Base-by-base conservation (phyloP, 2,888 invertebrate genomes). In the Cantharis nigra region DNA sequence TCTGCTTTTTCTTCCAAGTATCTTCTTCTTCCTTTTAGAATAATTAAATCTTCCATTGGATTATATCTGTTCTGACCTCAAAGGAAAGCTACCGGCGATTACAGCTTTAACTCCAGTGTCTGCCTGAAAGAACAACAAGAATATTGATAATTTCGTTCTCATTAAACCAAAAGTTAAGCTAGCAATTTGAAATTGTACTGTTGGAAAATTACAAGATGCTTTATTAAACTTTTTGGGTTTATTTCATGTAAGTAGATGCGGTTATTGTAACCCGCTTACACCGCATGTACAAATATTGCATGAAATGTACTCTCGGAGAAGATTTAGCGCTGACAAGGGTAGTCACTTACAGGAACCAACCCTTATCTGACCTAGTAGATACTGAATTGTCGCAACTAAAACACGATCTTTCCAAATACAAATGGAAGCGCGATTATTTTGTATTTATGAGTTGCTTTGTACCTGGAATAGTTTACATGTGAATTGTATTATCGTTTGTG, bases 301-400 rank as follows among this genome's bases (percentile, higher is more conserved):
- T 83, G 83, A 74, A 77, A 74, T 75, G 80, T 63, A 76, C 75
- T 79, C 49, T n/a, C 7, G 74, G 71, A 72, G 73, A 81, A 82
- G 83, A 84, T 83, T 84, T 83, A 82, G 78, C 80, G 83, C 79
- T 82, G 84, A 83, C 83, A 83, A 81, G 83, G 83, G 83, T 82
- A 83, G 83, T 83, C 84, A 83, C 84, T 84, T 84, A 83, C 81
- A 78, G 78, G 81, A 82, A 82, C 82, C 81, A 81, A 81, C 81
- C 82, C 82, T 84, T 83, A 83, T 83, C 83, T 83, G 76, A 79
- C 79, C 80, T 78, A 80, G 64, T 82, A 81, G 82, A 82, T 82
- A 81, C 78, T 81, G 82, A 82, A 83, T 83, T 81, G 82, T 82
- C 83, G 79, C 82, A 77, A 79, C 74, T 79, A 80, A 80, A 82